These are phyloP conservation scores for Brachypalpus laphriformis DNA, from an alignment of 2,888 invertebrate species.

Conservation along the genomic window DNA sequence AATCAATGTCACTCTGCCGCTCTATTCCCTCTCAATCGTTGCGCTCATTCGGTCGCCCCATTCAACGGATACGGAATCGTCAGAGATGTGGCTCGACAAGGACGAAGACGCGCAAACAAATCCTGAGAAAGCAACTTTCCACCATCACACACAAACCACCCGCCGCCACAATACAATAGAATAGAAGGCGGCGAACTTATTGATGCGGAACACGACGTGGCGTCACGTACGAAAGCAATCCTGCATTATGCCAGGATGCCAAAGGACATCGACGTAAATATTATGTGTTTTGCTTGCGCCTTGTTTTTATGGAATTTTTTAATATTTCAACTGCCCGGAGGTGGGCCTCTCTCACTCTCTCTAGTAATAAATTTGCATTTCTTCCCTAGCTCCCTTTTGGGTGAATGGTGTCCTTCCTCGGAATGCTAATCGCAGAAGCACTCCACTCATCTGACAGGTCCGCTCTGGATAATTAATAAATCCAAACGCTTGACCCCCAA, in stretches of 20 bases:
- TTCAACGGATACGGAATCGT: constrained; percentile 39
- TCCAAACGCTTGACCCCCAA: constrained; percentile 54
- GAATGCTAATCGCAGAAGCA: constrained; percentile 41
- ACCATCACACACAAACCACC: no score
- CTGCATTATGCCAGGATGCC: constrained; percentile 58
- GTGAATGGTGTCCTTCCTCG: not conserved
- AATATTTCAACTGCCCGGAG: constrained; percentile 16
- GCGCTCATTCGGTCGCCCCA: constrained; percentile 30
- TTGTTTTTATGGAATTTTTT: constrained; percentile 40
- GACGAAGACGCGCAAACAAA: constrained; percentile 25
- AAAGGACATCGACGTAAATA: constrained; percentile 52
- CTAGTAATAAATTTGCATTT: constrained; percentile 37
- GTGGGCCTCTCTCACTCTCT: no score
- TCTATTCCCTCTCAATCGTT: constrained; percentile 65
- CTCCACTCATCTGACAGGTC: not conserved
- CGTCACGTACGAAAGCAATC: constrained; percentile 59
- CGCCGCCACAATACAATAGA: not conserved
- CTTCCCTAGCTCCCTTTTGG: not conserved
- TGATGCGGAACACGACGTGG: constrained; percentile 61
- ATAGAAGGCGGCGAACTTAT: constrained; percentile 31
- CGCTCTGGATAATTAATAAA: constrained; percentile 63
- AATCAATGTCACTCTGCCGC: constrained; percentile 65
- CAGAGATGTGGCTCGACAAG: constrained; percentile 1
- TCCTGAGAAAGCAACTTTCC: constrained; percentile 17
- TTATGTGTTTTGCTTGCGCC: constrained; percentile 51